Base-by-base conservation (phyloP, 2,888 invertebrate species). In the Penaeus monodon region DNA sequence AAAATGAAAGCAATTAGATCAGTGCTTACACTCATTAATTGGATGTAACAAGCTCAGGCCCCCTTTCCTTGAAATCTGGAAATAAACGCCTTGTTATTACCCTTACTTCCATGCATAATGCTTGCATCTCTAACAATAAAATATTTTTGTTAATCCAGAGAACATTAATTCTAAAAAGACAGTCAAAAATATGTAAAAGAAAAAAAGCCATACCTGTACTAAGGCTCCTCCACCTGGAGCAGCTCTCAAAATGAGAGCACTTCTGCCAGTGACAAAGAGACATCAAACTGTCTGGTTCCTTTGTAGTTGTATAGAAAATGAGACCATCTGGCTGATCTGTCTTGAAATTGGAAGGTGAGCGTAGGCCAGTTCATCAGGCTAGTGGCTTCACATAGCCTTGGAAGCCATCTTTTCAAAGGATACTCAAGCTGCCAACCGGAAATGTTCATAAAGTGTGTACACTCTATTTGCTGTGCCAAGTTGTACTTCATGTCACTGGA, bases 271-370 rank as follows among this genome's bases (percentile, higher is more conserved):
- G 95, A 94, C 70, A 97, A 92, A 0, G 95, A 95, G 87, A 96
- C 94, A 66, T 91, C n/a, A n/a, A 92, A 33, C 76, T 82, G 68
- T 73, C 29, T 44, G 76, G 86, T 85, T 95, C 95, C 22, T 94
- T 93, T 91, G 96, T 95, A 33, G 96, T 94, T 24, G 95, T 95
- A 91, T 96, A 96, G 92, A 98, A 96, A 65, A 99, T 94, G 0
- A 98, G 92, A 0, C 97, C 98, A 90, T 96, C 94, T 0, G 94
- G 94, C 77, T 95, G 94, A 4, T 94, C 93, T 0, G 98, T 98
- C 92, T 96, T 96, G 93, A 99, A 97, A 92, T 97, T 97, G n/a
- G 89, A 99, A 94, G 85, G 96, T 97, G 24, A 98, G 93, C 91
- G 96, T 89, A 98, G 94, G 78, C 94, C 86, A 63, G 92, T 92